Evolutionary conservation across 1,140 invertebrate genomes (phyloP), one percentile per base, ranked within the genome.

Genomic region (Venturia canescens): DNA sequence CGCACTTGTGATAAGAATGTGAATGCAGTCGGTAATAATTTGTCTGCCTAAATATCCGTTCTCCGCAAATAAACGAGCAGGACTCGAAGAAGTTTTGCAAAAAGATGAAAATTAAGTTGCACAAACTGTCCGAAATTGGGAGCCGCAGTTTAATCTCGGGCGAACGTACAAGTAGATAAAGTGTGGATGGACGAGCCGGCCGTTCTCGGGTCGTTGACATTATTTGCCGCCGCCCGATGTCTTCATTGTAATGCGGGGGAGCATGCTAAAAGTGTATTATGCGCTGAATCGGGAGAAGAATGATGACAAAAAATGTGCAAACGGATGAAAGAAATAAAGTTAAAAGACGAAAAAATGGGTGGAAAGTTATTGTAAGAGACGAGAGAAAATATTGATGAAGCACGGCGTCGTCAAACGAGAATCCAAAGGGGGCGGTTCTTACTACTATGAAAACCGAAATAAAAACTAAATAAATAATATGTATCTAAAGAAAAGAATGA

Each of bases 381-480:
- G n/a, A n/a, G 34, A 63, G 50, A 23, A 29, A 48, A 26, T 6
- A 29, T 53, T 2, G 23, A 3, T 63, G 60, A 21, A 63, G 60
- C 18, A 63, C 60, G n/a, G n/a, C n/a, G n/a, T n/a, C n/a, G 60
- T 21, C 50, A 18, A 50, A 57, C 53, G 77, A 67, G 77, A 31
- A 78, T 75, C 60, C 27, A 23, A 38, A 78, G 63, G 48, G 34
- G 34, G 27, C 34, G 34, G 34, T 34, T 34, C 72, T 66, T 75
- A 53, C 67, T 71, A 57, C 77, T 67, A 67, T 38, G 21, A 3
- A 21, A 26, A 21, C n/a, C 31, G 50, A 7, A 21, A 53, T 5
- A 48, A 38, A 50, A 48, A 27, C 18, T 26, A 53, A 9, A 74
- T 3, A 21, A 63, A 21, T 23, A 26, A 26, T 5, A 16, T n/a